Evolutionary conservation across 1,140 invertebrate species (phyloP).

Genomic region (Calycopis cecrops): DNA sequence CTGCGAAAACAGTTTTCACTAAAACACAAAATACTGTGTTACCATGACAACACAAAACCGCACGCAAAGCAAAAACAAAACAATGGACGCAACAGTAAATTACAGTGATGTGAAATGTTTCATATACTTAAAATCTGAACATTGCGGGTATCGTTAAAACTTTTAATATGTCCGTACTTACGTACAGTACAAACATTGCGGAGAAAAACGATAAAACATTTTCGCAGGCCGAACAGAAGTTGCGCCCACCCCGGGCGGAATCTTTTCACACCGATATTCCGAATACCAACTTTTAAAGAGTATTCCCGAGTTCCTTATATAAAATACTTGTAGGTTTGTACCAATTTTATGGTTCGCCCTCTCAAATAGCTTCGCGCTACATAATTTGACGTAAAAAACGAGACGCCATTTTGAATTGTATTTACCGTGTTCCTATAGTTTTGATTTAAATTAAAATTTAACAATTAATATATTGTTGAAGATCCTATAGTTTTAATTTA

Average conservation of each 20-base stretch:
- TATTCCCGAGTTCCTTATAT: slow-evolving; percentile 15
- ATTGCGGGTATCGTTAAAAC: slow-evolving; percentile 28
- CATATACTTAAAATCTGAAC: slow-evolving; percentile 6
- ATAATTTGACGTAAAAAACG: slow-evolving; percentile 8
- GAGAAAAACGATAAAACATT: slow-evolving; percentile 55
- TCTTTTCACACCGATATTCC: slow-evolving; percentile 54
- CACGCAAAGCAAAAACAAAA: neutral
- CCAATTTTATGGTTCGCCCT: slow-evolving; percentile 1
- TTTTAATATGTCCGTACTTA: slow-evolving; percentile 22
- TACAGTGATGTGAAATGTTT: slow-evolving; percentile 1
- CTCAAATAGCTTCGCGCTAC: slow-evolving; percentile 5
- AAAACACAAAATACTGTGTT: too few relatives aligned
- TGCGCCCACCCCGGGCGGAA: slow-evolving; percentile 32
- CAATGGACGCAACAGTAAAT: neutral
- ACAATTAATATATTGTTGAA: too few relatives aligned
- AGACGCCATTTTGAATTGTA: too few relatives aligned
- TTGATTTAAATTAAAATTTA: too few relatives aligned
- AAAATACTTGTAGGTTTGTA: slow-evolving; percentile 11
- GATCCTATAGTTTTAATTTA: too few relatives aligned
- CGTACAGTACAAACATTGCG: slow-evolving; percentile 26
- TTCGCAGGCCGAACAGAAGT: slow-evolving; percentile 54
- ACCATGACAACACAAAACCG: too few relatives aligned
- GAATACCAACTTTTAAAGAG: slow-evolving; percentile 57
- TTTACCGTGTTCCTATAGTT: too few relatives aligned
- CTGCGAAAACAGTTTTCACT: too few relatives aligned